Conservation (phyloP, 2,888 invertebrate genomes). For the Cyrtodaria siliqua region DNA sequence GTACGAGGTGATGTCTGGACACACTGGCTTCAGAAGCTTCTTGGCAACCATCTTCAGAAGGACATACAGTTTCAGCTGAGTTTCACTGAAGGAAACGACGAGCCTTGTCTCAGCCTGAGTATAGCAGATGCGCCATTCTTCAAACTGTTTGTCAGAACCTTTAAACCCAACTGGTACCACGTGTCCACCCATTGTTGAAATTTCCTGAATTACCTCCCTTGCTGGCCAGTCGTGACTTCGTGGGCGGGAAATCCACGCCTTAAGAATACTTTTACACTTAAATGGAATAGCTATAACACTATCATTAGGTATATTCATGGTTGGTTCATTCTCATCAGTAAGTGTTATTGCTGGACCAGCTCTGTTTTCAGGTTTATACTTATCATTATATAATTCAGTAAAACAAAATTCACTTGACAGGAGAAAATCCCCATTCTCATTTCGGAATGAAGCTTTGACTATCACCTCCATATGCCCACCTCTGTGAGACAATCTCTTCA, state of each 20-base stretch:
- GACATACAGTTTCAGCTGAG: slow-evolving; percentile 25
- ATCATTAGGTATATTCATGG: not conserved
- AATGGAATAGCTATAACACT: slow-evolving; percentile 20
- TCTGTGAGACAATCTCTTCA: no score
- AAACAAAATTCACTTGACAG: no score
- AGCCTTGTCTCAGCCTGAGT: slow-evolving; percentile 23
- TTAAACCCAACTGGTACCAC: slow-evolving; percentile 29
- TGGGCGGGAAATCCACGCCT: slow-evolving; percentile 12
- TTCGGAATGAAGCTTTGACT: no score
- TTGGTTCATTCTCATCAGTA: no score
- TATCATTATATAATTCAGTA: no score
- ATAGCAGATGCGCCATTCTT: slow-evolving; percentile 33
- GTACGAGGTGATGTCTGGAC: slow-evolving; percentile 20
- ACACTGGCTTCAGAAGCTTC: not conserved
- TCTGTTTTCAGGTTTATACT: no score
- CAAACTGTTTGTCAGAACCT: not conserved
- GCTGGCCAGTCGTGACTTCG: slow-evolving; percentile 27
- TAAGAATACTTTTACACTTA: not conserved
- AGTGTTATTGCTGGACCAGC: no score
- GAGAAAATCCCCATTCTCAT: no score
- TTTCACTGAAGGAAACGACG: slow-evolving; percentile 17
- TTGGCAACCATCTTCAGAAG: slow-evolving; percentile 15
- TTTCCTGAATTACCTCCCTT: not conserved
- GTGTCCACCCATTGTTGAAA: not conserved
- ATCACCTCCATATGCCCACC: no score